Evolutionary conservation across 2,113 vertebrate species (phyloP).

Genomic region (Poeciliopsis prolifica): DNA sequence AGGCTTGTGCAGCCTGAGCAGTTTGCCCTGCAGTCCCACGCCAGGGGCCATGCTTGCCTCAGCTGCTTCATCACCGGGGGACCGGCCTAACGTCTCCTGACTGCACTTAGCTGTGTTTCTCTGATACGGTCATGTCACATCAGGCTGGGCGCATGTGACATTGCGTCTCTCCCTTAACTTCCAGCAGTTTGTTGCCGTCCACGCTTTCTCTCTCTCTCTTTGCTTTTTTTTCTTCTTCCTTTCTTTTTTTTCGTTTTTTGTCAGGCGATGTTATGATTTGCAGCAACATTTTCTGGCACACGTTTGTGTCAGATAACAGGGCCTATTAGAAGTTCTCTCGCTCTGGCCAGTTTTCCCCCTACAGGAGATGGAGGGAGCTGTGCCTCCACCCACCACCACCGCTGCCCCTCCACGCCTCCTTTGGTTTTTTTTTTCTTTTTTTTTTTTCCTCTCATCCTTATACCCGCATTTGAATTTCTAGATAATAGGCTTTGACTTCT

Average conservation of each 20-base stretch:
- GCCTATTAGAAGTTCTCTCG: slow-evolving; percentile 89
- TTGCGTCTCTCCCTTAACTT: slow-evolving; percentile 79
- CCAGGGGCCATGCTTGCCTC: slow-evolving; percentile 91
- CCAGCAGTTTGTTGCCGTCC: slow-evolving; percentile 90
- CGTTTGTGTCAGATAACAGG: slow-evolving; percentile 88
- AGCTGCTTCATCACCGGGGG: slow-evolving; percentile 92
- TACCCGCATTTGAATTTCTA: slow-evolving; percentile 94
- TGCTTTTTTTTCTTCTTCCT: slow-evolving; percentile 59
- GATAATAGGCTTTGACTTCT: slow-evolving; percentile 99
- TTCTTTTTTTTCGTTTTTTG: slow-evolving; percentile 64
- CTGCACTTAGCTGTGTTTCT: slow-evolving; percentile 97
- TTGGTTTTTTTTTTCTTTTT: slow-evolving; percentile 76
- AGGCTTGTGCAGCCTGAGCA: slow-evolving; percentile 82
- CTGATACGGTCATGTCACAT: slow-evolving; percentile 95
- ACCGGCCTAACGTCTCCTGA: slow-evolving; percentile 93
- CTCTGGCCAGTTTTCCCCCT: slow-evolving; percentile 84
- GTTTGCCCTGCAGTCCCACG: slow-evolving; percentile 86
- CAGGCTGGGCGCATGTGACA: slow-evolving; percentile 90
- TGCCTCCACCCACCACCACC: slow-evolving; percentile 63
- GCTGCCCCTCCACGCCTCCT: slow-evolving; percentile 45
- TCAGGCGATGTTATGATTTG: slow-evolving; percentile 86
- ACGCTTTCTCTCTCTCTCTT: slow-evolving; percentile 51
- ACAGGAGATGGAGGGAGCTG: slow-evolving; percentile 81
- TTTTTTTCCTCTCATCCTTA: slow-evolving; percentile 63
- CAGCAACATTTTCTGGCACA: slow-evolving; percentile 85